Evolutionary conservation across 1,140 invertebrate genomes (phyloP), one percentile per base, ranked within the genome.

Genomic region (Caerostris extrusa): DNA sequence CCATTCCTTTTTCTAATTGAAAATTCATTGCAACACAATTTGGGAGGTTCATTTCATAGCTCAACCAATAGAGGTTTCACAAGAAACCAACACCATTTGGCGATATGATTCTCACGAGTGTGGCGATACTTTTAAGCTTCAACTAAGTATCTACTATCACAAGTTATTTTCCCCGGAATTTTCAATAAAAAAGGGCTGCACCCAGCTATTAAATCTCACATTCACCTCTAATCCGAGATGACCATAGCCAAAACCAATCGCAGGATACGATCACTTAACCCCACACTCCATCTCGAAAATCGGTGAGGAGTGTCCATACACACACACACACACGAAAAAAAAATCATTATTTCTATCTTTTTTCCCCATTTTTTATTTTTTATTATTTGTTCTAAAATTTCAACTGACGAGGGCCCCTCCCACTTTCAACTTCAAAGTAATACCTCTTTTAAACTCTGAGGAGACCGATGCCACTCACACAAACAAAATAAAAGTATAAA

Each of bases 371-470:
- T 10, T 71, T n/a, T 14, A 53, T 17, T 14, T 7, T 7, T 50
- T 87, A 64, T 64, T 61, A 50, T 87, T 60, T 50, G 57, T 61
- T 87, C 85, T 87, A 61, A 87, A 87, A 87, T 87, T 61, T 60
- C 58, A 87, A 61, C 5, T 14, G 82, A 57, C 17, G n/a, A 34
- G 34, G 6, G n/a, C 82, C 82, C 57, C 57, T 85, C 82, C 82
- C 8, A 58, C 57, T 85, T 85, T 85, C 57, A 77, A 77, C 71
- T 77, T 77, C 71, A 77, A 77, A 77, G 71, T 77, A 77, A 77
- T 77, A 77, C 71, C 71, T 77, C 71, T 77, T 77, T 77, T 77
- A 71, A 19, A 34, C 34, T 34, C 19, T 71, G 7, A 64, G 8
- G 50, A 8, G 19, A 71, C n/a, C 69, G 19, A 71, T 77, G 71